A percentile compares a stretch with the other conserved stretches of the same genome.
Evolutionary conservation across 92 coral and sea anemone species (phyloP).

Genomic region (Actinostola sp.): DNA sequence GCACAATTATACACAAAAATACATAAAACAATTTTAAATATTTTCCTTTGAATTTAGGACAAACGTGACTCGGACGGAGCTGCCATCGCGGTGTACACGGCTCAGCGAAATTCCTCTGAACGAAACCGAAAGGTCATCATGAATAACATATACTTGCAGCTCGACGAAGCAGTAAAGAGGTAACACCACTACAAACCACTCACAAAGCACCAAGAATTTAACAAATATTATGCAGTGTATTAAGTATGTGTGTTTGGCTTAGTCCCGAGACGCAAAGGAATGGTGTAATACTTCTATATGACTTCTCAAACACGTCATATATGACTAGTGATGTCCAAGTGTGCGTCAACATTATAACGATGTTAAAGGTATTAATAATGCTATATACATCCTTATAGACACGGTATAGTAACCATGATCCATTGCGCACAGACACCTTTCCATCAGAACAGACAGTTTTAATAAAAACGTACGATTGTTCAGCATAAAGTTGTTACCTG

Average conservation of each 20-base stretch:
- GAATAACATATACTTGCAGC: constrained; percentile 9
- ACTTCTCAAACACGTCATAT: constrained; percentile 7
- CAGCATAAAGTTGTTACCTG: no score
- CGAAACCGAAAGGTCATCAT: not conserved
- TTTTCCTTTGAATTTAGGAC: not conserved
- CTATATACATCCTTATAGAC: not conserved
- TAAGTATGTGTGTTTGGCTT: not conserved
- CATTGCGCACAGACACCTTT: not conserved
- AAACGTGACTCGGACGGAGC: constrained; percentile 3
- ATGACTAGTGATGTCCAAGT: constrained; percentile 2
- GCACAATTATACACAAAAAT: not conserved
- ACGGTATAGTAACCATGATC: no score
- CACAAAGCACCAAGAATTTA: not conserved
- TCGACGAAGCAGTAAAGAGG: constrained; percentile 22
- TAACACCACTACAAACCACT: not conserved
- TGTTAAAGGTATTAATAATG: constrained; percentile 8
- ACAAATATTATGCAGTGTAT: not conserved
- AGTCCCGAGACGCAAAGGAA: constrained; percentile 17
- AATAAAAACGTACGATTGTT: no score
- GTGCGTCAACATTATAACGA: constrained; percentile 1
- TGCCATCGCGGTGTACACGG: constrained; percentile 16
- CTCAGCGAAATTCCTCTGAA: not conserved
- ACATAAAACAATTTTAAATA: not conserved
- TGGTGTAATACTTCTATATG: constrained; percentile 8
- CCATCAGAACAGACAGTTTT: no score